A percentile compares a stretch with the other conserved stretches of the same genome.
Evolutionary conservation across 2,888 invertebrate genomes (phyloP).

Genomic region (Agriotes lineatus): DNA sequence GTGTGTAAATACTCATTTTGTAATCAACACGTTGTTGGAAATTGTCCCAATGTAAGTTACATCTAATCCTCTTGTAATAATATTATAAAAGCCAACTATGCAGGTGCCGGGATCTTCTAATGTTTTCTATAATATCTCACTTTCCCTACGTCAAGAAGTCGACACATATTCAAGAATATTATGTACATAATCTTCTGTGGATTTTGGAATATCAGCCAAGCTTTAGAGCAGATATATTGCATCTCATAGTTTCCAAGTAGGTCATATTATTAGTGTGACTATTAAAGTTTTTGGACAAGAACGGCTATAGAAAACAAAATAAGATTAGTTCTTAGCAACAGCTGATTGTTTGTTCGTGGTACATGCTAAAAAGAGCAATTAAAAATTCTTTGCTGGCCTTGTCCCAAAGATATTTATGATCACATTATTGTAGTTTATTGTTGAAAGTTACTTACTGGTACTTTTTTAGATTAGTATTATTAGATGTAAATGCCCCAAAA

Average conservation of each 20-base stretch:
- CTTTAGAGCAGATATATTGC: slow-evolving; percentile 77
- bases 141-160: slow-evolving; percentile 85
- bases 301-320: too few species aligned
- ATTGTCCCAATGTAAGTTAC: slow-evolving; percentile 72
- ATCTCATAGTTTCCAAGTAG: slow-evolving; percentile 84
- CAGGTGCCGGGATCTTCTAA: slow-evolving; percentile 79
- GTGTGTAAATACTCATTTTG: slow-evolving; percentile 75
- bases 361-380: too few species aligned
- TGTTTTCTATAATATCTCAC: slow-evolving; percentile 73
- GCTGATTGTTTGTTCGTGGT: too few species aligned
- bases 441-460: too few species aligned
- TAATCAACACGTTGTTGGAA: slow-evolving; percentile 64
- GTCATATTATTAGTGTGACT: slow-evolving; percentile 60
- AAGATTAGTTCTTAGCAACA: too few species aligned
- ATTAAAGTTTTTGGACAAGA: too few species aligned
- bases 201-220: slow-evolving; percentile 81
- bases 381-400: too few species aligned
- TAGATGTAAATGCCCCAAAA: slow-evolving; percentile 80
- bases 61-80: not conserved
- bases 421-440: too few species aligned
- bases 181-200: slow-evolving; percentile 82
- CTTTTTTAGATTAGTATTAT: slow-evolving; percentile 75
- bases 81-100: slow-evolving; percentile 51
- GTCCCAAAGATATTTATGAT: too few species aligned
- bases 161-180: slow-evolving; percentile 78